Base-by-base conservation (phyloP, 1,140 invertebrate species). In the Probaryconus sp. region DNA sequence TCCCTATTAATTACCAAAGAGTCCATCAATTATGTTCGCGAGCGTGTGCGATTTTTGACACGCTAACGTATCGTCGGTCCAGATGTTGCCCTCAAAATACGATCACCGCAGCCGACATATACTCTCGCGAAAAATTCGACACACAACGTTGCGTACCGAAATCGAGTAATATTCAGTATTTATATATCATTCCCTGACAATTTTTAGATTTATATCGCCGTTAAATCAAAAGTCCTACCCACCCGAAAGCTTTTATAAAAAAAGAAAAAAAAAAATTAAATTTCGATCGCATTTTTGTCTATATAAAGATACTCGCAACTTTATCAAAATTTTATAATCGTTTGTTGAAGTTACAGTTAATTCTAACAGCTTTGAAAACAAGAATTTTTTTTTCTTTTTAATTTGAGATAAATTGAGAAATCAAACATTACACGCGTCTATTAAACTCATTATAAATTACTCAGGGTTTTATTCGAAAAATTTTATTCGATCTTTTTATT, bases 1-100 rank as follows among this genome's bases (percentile, higher is more conserved):
- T 53, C 48, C 79, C 83, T 85, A 87, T 87, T 86, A 87, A 87
- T 87, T 86, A 87, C 81, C 73, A 79, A 82, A 79, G 79, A 79
- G 78, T 85, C 78, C 84, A 87, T 87, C 84, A 87, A 86, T 87
- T 84, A 83, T 77, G 69, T 75, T 58, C 58, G 47, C 64, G 69
- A 48, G 70, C 77, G 64, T 67, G 77, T 72, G 76, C 76, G 72
- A 83, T 83, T 84, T 84, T 87, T 87, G 85, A 86, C 84, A 82
- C 81, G 83, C 78, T 86, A 86, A 87, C 80, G 83, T 85, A 85
- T 86, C 79, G 84, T 82, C 65, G 56, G 78, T 75, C 77, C 85
- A 87, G 83, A 84, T 87, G 85, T 85, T 79, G 82, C 83, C 53
- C 51, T 51, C 31, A 26, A 63, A 45, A 64, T 69, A 75, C 61